A percentile compares a stretch with the other conserved stretches of the same genome.
These are phyloP conservation scores for Tenualosa thibaudeaui DNA, from an alignment of 2,797 vertebrate species.

Conservation along the genomic window DNA sequence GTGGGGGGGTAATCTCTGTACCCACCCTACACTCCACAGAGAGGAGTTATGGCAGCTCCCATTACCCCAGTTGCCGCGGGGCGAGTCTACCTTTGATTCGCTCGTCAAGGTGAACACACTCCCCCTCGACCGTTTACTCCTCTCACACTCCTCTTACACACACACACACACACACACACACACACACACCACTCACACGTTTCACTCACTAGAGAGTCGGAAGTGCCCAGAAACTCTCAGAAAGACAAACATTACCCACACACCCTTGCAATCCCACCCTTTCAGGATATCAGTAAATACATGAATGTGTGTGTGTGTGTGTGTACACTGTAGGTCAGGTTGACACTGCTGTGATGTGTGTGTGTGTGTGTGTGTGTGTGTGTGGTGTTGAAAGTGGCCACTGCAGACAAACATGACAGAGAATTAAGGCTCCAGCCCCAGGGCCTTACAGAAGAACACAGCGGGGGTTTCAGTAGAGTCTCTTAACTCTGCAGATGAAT, in stretches of 20 bases:
- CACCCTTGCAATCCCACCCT: no score
- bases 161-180: no score
- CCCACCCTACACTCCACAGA: neutral
- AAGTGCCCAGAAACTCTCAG: no score
- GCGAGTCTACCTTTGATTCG: conserved; percentile 72
- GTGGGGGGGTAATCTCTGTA: neutral
- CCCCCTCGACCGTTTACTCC: conserved; percentile 53
- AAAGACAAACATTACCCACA: no score
- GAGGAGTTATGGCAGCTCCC: neutral
- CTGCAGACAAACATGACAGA: neutral
- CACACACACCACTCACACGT: no score
- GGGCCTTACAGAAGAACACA: neutral
- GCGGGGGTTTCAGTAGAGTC: neutral
- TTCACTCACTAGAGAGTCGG: no score
- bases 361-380: neutral
- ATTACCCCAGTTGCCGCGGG: conserved; percentile 63
- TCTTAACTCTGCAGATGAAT: neutral
- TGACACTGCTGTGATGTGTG: neutral
- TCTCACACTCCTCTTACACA: neutral
- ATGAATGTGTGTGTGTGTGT: no score
- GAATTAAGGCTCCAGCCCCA: neutral
- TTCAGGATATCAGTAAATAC: no score
- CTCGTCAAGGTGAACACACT: conserved; percentile 76
- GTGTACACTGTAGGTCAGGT: neutral
- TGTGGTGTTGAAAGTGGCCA: neutral